These are phyloP conservation scores for Poeciliopsis paucimaculata DNA, from an alignment of 2,797 vertebrate species.

Conservation along the genomic window DNA sequence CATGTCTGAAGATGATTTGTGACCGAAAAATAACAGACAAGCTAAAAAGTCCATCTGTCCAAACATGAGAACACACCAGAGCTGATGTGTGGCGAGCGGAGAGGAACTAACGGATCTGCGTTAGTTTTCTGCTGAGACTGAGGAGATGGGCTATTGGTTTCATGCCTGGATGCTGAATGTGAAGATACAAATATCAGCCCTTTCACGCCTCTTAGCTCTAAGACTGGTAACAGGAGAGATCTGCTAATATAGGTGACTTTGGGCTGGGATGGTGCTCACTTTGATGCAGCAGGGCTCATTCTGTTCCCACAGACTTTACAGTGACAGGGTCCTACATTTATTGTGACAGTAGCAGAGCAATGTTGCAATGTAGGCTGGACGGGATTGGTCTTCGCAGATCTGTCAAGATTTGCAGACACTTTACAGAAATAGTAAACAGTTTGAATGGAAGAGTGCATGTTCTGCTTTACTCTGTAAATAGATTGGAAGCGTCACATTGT, in stretches of 20 bases:
- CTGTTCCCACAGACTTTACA: not conserved
- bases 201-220: not conserved
- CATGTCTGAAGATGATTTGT: slow-evolving; percentile 39
- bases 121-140: not conserved
- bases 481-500: not conserved
- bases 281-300: not conserved
- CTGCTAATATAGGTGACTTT: not conserved
- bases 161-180: not conserved
- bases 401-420: not conserved
- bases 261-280: not conserved
- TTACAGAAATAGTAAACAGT: not conserved
- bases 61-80: not conserved
- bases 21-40: slow-evolving; percentile 53
- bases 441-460: not conserved
- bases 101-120: not conserved
- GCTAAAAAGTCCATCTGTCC: slow-evolving; percentile 35
- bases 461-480: not conserved
- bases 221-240: not conserved
- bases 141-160: not conserved
- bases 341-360: not conserved
- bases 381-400: not conserved
- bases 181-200: not conserved
- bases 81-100: slow-evolving; percentile 22
- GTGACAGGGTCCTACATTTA: not conserved
- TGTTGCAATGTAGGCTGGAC: not conserved